phyloP scores from a whole-genome alignment of 2,113 vertebrate species.

The Rafetus swinhoei region DNA sequence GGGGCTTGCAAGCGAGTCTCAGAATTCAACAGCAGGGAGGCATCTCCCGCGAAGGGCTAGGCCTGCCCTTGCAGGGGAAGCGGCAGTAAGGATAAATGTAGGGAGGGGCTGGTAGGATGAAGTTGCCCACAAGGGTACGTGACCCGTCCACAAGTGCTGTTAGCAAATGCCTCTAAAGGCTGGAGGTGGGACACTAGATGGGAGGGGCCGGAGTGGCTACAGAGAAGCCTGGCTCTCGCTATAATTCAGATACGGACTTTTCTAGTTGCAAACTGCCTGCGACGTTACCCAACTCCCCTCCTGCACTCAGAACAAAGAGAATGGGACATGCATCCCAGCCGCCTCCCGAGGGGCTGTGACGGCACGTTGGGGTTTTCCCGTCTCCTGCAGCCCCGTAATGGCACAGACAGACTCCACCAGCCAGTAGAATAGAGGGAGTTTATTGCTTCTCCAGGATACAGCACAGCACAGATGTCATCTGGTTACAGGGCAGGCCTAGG shows the following conservation, averaged over 20 bases:
- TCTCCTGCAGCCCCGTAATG: no score
- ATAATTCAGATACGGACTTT: neutral
- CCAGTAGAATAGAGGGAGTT: no score
- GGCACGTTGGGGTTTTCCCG: no score
- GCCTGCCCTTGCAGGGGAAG: fast-evolving
- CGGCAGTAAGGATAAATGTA: neutral
- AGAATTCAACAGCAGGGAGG: fast-evolving
- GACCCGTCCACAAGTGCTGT: neutral
- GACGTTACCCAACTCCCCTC: fast-evolving
- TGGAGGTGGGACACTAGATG: neutral
- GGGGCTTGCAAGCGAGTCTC: neutral
- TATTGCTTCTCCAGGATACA: no score
- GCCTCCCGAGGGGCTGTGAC: no score
- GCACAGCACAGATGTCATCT: no score
- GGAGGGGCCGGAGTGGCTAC: neutral
- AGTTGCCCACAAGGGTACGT: neutral
- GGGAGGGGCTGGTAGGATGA: neutral
- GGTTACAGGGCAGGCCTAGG: no score
- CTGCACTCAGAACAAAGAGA: neutral
- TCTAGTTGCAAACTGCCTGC: neutral
- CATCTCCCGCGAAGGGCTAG: neutral
- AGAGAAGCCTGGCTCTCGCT: neutral
- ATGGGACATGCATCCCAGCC: no score
- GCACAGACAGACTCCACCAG: no score
- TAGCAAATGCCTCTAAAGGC: neutral